phyloP scores from a whole-genome alignment of 2,797 vertebrate species.

The Geotrypetes seraphini region DNA sequence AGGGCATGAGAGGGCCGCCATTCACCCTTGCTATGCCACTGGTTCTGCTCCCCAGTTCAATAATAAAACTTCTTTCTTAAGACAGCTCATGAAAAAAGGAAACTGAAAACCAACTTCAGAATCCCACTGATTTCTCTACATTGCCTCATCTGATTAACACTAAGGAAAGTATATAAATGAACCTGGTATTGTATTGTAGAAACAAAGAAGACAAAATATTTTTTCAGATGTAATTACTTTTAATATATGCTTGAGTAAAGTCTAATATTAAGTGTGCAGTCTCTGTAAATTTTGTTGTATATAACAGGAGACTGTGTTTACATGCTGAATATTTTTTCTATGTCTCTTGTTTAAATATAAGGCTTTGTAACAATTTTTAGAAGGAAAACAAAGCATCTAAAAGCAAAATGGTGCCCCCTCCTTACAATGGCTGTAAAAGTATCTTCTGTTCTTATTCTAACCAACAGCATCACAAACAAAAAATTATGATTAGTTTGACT shows the following conservation, averaged over 20 bases:
- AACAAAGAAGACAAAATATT: slow-evolving; percentile 69
- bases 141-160: slow-evolving; percentile 40
- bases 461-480: slow-evolving; percentile 56
- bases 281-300: slow-evolving; percentile 83
- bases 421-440: slow-evolving; percentile 54
- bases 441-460: slow-evolving; percentile 53
- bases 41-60: slow-evolving; percentile 13
- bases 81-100: slow-evolving; percentile 13
- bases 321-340: slow-evolving; percentile 85
- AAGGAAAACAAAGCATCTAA: slow-evolving; percentile 71
- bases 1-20: too few relatives aligned
- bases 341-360: slow-evolving; percentile 78
- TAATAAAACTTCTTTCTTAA: too few relatives aligned
- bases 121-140: slow-evolving; percentile 36
- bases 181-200: slow-evolving; percentile 64
- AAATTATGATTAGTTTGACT: slow-evolving; percentile 50
- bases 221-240: slow-evolving; percentile 71
- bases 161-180: slow-evolving; percentile 32
- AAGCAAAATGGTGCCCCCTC: slow-evolving; percentile 79
- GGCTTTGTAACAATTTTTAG: slow-evolving; percentile 94
- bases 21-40: too few relatives aligned
- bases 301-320: slow-evolving; percentile 82
- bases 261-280: slow-evolving; percentile 58
- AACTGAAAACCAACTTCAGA: slow-evolving; percentile 28
- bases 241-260: slow-evolving; percentile 68